phyloP scores from a whole-genome alignment of 2,797 vertebrate species.

The Mico argentatus region DNA sequence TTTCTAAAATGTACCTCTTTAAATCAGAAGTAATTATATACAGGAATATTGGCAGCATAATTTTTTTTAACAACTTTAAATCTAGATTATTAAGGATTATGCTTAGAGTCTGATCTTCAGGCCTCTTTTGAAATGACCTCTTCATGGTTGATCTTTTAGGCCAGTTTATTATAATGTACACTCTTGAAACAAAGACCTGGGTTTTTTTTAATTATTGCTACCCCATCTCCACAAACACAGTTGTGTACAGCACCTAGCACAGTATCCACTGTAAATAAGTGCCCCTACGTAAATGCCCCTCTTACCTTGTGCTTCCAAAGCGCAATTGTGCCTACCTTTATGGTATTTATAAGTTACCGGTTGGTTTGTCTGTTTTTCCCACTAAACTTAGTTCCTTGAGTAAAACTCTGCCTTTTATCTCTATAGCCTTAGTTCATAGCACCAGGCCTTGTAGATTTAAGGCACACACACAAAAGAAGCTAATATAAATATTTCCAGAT shows the following conservation, averaged over 20 bases:
- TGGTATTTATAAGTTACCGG: neutral
- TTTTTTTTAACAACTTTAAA: neutral
- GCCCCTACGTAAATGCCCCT: neutral
- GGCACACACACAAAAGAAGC: neutral
- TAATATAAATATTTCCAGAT: neutral
- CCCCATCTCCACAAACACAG: neutral
- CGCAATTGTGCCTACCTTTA: neutral
- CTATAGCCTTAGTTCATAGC: neutral
- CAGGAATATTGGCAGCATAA: neutral
- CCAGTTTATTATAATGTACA: neutral
- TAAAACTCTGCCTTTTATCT: conserved; percentile 28
- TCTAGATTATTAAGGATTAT: neutral
- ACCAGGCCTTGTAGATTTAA: neutral
- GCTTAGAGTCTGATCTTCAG: neutral
- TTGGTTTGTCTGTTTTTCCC: neutral
- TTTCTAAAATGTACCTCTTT: neutral
- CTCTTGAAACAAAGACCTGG: neutral
- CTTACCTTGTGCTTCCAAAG: neutral
- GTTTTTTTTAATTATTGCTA: neutral
- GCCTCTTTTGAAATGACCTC: neutral
- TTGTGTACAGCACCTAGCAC: neutral
- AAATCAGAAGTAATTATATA: neutral
- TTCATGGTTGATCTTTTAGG: neutral
- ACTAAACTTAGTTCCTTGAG: neutral
- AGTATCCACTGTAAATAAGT: neutral